phyloP scores from a whole-genome alignment of 2,888 invertebrate genomes.

The Mycalesis mineus region DNA sequence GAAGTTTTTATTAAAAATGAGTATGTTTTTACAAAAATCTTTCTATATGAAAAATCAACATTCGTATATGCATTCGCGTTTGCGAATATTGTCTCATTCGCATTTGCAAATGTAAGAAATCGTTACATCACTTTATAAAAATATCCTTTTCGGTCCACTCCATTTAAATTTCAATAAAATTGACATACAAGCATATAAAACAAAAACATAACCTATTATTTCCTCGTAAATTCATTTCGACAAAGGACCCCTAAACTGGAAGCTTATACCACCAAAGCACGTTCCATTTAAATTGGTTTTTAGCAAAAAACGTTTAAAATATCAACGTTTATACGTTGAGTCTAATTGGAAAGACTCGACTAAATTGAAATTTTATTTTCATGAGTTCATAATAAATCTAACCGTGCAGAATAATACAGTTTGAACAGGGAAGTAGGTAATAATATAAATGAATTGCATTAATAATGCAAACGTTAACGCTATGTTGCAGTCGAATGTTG shows the following conservation, averaged over 20 bases:
- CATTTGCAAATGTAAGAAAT: no score
- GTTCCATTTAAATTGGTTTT: slow-evolving; percentile 6
- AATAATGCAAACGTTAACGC: neutral
- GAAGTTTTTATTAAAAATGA: no score
- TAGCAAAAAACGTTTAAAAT: slow-evolving; percentile 4
- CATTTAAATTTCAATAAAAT: no score
- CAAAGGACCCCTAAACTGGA: neutral
- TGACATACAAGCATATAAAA: no score
- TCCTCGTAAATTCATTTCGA: neutral
- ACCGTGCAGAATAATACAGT: neutral
- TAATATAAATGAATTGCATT: slow-evolving; percentile 9
- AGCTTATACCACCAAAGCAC: neutral
- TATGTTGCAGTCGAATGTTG: neutral
- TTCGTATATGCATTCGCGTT: no score
- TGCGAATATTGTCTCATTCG: no score
- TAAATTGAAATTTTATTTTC: neutral
- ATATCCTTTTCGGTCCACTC: no score
- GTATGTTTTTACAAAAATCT: no score
- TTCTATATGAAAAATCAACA: no score
- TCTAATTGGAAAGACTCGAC: neutral
- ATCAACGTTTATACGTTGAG: neutral
- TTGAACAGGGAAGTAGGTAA: slow-evolving; percentile 3
- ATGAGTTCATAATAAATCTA: neutral
- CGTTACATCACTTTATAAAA: no score
- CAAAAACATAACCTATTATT: no score